phyloP scores from a whole-genome alignment of 2,888 invertebrate species.

The Metopia argyrocephala region DNA sequence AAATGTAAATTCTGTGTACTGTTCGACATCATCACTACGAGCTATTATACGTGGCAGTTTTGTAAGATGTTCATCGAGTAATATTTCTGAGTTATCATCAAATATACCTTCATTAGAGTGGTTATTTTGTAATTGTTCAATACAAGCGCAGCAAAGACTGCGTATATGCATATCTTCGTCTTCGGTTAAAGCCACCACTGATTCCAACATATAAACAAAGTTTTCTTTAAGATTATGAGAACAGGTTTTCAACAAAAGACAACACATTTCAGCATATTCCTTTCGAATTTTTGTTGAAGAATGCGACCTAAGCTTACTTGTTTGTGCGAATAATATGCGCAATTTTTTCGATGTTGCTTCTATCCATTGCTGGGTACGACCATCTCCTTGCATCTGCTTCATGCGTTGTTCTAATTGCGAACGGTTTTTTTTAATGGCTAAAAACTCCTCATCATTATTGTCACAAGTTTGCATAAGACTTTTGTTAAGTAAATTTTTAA shows the following conservation, averaged over 20 bases:
- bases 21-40: conserved; percentile 83
- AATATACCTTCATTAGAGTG: conserved; percentile 68
- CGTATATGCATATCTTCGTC: conserved; percentile 82
- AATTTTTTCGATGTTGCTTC: conserved; percentile 73
- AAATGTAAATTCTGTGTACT: conserved; percentile 82
- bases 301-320: conserved; percentile 81
- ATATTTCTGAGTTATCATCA: conserved; percentile 80
- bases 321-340: conserved; percentile 75
- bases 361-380: conserved; percentile 78
- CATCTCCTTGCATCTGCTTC: conserved; percentile 69
- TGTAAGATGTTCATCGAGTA: conserved; percentile 81
- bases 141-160: conserved; percentile 75
- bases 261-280: conserved; percentile 82
- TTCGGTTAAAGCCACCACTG: conserved; percentile 84
- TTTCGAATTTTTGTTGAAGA: conserved; percentile 82
- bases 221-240: conserved; percentile 83
- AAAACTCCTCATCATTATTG: conserved; percentile 63
- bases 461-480: neutral
- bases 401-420: conserved; percentile 68
- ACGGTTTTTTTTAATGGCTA: conserved; percentile 66
- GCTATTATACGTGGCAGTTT: conserved; percentile 83
- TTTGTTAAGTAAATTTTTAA: conserved; percentile 65
- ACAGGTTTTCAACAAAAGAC: conserved; percentile 81
- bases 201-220: conserved; percentile 83
- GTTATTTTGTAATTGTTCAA: conserved; percentile 76